Evolutionary conservation across 2,797 vertebrate species (phyloP).

Genomic region (Argentina silus): DNA sequence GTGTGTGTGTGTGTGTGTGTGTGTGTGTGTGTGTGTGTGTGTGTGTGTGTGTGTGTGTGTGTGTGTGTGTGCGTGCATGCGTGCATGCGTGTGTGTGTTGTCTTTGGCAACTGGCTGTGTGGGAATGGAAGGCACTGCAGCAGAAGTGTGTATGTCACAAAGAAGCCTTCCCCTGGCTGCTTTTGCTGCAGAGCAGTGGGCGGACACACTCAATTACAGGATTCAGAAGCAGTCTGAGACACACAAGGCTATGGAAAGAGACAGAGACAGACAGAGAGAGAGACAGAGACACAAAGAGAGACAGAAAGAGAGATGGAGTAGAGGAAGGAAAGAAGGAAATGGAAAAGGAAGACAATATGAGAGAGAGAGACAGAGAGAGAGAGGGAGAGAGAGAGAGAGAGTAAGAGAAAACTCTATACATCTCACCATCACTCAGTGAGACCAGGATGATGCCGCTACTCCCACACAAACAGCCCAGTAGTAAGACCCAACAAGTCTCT

Average conservation of each 20-base stretch:
- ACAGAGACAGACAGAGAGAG: neutral
- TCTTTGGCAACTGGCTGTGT: conserved; percentile 31
- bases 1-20: conserved; percentile 27
- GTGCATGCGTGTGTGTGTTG: conserved; percentile 9
- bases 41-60: conserved; percentile 14
- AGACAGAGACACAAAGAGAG: conserved; percentile 4
- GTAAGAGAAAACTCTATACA: neutral
- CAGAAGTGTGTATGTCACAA: conserved; percentile 51
- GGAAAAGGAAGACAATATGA: conserved; percentile 5
- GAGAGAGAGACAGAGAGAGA: neutral
- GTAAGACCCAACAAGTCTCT: neutral
- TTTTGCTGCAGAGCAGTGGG: conserved; percentile 71
- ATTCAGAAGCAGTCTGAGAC: conserved; percentile 59
- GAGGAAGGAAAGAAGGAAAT: neutral
- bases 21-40: conserved; percentile 1
- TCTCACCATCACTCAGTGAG: neutral
- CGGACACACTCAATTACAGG: conserved; percentile 80
- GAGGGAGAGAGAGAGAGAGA: neutral
- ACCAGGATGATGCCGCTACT: neutral
- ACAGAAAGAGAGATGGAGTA: neutral
- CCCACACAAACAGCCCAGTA: neutral
- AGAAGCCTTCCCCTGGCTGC: conserved; percentile 55
- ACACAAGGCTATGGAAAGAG: conserved; percentile 11
- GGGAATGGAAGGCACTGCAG: conserved; percentile 44
- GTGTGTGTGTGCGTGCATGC: conserved; percentile 49